Evolutionary conservation across 2,888 invertebrate genomes (phyloP).

Genomic region (Cryptocephalus primarius): DNA sequence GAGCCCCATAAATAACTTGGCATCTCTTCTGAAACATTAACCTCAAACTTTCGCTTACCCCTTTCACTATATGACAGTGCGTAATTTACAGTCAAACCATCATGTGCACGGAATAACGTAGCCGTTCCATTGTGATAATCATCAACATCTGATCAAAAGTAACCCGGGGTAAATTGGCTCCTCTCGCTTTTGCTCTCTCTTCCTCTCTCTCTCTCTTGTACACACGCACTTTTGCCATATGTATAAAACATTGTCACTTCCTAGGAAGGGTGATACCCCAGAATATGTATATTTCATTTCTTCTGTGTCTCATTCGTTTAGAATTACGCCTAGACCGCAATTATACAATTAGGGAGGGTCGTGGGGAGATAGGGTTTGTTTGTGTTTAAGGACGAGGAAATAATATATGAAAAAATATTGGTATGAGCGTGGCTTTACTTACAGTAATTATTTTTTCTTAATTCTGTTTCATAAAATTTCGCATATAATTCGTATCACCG

Average conservation of each 20-base stretch:
- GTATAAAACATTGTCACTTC: constrained; percentile 34
- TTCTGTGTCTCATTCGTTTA: constrained; percentile 26
- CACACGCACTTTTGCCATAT: constrained; percentile 24
- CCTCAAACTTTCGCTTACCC: constrained; percentile 20
- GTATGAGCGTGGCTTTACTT: no score
- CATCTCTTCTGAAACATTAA: constrained; percentile 19
- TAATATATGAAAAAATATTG: no score
- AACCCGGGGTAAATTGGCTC: constrained; percentile 4
- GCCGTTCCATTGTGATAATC: constrained; percentile 14
- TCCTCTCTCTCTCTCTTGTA: background rate
- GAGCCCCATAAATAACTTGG: constrained; percentile 12
- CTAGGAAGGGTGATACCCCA: constrained; percentile 26
- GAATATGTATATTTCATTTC: constrained; percentile 31
- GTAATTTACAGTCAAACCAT: constrained; percentile 18
- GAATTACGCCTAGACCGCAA: constrained; percentile 32
- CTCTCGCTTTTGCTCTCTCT: background rate
- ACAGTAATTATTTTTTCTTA: no score
- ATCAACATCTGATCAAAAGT: constrained; percentile 15
- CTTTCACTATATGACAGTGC: constrained; percentile 14
- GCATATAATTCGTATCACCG: no score
- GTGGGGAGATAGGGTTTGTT: no score
- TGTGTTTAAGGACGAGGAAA: no score
- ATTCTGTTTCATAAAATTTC: no score
- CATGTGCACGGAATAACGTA: constrained; percentile 12
- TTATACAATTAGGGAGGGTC: constrained; percentile 29